Evolutionary conservation across 2,113 vertebrate genomes (phyloP), one percentile per base, ranked within the genome.

Genomic region (Phyllostomus hastatus): DNA sequence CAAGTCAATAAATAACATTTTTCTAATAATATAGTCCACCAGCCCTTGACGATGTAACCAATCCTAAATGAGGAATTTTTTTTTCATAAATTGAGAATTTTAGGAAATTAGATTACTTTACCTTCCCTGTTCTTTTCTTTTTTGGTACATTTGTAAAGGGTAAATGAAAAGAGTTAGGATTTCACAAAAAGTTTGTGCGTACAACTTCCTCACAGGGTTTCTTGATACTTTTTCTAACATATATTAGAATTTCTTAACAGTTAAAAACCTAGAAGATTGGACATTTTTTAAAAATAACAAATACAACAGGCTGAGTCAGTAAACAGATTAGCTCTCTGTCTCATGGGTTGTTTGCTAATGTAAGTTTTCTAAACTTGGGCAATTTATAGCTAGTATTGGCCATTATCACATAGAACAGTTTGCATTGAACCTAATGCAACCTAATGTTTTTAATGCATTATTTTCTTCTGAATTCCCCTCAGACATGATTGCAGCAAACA

Each of bases 341-440:
- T 76, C 84, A 38, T 35, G 83, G 66, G 80, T 73, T 5, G 52
- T 38, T 96, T 93, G 50, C 66, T 95, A 95, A 92, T n/a, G 52
- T 50, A 84, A 81, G 41, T 73, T 91, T 94, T 92, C 95, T 46
- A 72, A 97, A 92, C 72, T 83, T 33, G 54, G 22, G 35, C 31
- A 92, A 92, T 90, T 97, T 90, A 86, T 64, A 95, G 75, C n/a
- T 94, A 43, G 4, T 88, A 54, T 95, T 86, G 91, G 28, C 87
- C 46, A 88, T 96, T 94, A 94, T 95, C 75, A 70, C 26, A 64
- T 94, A n/a, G 96, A 95, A 95, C 48, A 94, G 66, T 86, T 94
- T 91, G 22, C 67, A 95, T 7, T 94, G 90, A 96, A 88, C 90
- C 54, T 96, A 94, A 88, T 43, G 20, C 46, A 81, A 90, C 38